Evolutionary conservation across 2,797 vertebrate species (phyloP).

Genomic region (Halcyon smyrnensis): DNA sequence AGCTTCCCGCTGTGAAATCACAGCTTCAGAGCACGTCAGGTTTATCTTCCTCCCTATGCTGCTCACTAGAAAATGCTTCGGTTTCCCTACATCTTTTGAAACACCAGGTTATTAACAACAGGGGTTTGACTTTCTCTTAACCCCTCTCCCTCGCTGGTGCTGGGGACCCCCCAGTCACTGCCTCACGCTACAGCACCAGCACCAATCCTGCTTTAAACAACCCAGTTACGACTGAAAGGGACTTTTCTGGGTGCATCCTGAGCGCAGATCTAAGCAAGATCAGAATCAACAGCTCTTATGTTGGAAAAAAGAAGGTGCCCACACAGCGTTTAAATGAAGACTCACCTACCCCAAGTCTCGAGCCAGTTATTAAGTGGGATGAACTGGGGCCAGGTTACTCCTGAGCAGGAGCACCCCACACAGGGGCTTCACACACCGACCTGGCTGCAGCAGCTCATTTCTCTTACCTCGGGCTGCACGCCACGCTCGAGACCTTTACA

Average conservation of each 20-base stretch:
- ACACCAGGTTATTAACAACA: neutral
- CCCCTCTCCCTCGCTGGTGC: neutral
- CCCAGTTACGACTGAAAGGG: fast-evolving
- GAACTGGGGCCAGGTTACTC: neutral
- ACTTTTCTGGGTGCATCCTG: neutral
- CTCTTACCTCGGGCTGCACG: neutral
- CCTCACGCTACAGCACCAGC: neutral
- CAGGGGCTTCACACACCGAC: neutral
- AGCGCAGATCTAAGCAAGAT: neutral
- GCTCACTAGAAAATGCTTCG: neutral
- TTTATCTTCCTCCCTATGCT: neutral
- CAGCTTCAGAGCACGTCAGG: neutral
- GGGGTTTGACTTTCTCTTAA: neutral
- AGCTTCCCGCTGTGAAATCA: neutral
- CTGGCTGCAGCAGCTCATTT: fast-evolving
- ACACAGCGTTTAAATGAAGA: neutral
- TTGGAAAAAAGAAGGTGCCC: too few relatives aligned
- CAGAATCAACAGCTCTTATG: neutral
- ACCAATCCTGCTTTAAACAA: neutral
- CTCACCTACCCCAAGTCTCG: neutral
- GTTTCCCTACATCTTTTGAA: neutral
- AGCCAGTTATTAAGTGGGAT: neutral
- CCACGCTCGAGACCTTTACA: neutral
- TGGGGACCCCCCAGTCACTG: neutral
- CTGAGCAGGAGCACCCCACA: too few relatives aligned